Evolutionary conservation across 2,797 vertebrate genomes (phyloP).

Genomic region (Neomorphus geoffroyi): DNA sequence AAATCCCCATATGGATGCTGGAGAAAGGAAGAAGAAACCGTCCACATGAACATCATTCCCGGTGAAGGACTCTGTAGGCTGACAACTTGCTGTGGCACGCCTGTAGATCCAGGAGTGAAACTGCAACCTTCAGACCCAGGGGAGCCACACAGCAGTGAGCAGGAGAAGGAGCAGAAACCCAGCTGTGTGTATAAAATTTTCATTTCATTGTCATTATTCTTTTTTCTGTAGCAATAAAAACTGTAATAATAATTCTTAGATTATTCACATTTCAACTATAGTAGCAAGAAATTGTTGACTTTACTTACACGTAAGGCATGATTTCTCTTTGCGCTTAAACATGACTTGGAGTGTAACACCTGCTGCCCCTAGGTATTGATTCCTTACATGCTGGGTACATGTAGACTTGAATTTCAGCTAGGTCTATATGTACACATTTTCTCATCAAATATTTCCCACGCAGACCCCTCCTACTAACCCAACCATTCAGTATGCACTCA

Average conservation of each 20-base stretch:
- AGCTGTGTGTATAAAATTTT: neutral
- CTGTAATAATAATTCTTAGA: neutral
- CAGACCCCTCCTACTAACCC: neutral
- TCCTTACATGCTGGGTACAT: rapidly evolving
- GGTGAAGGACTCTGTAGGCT: neutral
- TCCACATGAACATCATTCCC: neutral
- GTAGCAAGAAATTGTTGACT: neutral
- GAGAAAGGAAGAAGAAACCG: neutral
- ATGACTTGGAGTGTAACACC: rapidly evolving
- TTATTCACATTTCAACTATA: neutral
- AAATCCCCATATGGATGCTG: neutral
- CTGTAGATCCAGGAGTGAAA: neutral
- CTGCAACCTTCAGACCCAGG: neutral
- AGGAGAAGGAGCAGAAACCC: neutral
- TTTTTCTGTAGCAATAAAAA: neutral
- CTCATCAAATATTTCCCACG: neutral
- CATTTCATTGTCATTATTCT: neutral
- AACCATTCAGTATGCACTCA: neutral
- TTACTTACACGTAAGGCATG: rapidly evolving
- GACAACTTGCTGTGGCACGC: neutral
- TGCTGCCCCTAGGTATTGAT: neutral
- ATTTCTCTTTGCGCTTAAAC: neutral
- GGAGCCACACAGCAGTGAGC: neutral
- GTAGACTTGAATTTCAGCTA: neutral
- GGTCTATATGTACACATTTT: neutral